These are phyloP conservation scores for Pangasius larnaudii DNA, from an alignment of 2,797 vertebrate genomes.

Conservation along the genomic window DNA sequence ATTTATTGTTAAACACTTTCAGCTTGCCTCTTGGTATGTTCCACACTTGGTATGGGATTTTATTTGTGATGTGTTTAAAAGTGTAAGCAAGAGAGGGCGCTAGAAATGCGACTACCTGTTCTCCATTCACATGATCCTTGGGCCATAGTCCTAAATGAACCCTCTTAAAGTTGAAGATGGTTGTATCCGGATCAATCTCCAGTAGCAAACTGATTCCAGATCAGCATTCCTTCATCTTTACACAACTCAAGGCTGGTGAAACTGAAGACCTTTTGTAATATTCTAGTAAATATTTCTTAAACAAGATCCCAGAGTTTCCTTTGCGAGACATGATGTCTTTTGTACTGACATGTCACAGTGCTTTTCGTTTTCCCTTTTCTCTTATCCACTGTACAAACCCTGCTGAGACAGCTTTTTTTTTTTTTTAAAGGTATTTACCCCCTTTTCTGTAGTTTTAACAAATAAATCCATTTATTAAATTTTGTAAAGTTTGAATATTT, in stretches of 20 bases:
- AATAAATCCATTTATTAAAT: slow-evolving; percentile 64
- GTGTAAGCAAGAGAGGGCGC: slow-evolving; percentile 61
- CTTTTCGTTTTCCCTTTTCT: slow-evolving; percentile 13
- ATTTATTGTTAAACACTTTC: slow-evolving; percentile 3
- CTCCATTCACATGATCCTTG: not conserved
- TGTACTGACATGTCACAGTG: slow-evolving; percentile 42
- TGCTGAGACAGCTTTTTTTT: slow-evolving; percentile 51
- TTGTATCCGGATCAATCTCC: not conserved
- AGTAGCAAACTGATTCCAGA: not conserved
- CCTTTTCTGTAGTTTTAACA: slow-evolving; percentile 62
- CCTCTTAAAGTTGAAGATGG: not conserved
- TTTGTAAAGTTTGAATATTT: slow-evolving; percentile 69
- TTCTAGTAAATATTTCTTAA: slow-evolving; percentile 47
- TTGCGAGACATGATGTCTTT: slow-evolving; percentile 46
- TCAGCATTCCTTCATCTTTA: not conserved
- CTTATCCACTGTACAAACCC: slow-evolving; percentile 57
- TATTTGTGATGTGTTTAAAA: slow-evolving; percentile 8
- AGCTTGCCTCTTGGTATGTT: not conserved
- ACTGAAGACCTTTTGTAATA: slow-evolving; percentile 42
- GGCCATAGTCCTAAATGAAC: not conserved
- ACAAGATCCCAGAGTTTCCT: slow-evolving; percentile 24
- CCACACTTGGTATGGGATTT: not conserved
- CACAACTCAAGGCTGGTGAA: slow-evolving; percentile 18
- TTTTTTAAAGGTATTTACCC: slow-evolving; percentile 51
- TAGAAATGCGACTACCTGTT: slow-evolving; percentile 40